Evolutionary conservation across 2,113 vertebrate genomes (phyloP), one percentile per base, ranked within the genome.

Genomic region (Heteronetta atricapilla): DNA sequence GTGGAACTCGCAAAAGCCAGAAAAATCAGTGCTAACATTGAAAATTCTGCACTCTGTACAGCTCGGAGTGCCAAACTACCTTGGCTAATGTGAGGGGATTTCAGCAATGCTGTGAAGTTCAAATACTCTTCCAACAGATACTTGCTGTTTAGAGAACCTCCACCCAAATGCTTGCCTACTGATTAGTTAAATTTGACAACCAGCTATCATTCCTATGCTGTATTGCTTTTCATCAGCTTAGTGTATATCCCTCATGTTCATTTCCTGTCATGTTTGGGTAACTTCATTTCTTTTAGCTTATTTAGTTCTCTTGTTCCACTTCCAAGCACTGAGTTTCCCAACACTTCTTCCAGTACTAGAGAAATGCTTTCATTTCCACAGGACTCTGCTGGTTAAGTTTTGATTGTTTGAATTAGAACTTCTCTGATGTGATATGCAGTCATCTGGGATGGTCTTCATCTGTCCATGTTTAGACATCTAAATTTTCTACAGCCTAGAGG

Each of bases 241-340:
- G 53, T 38, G 42, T 56, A 62, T 64, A 48, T 95, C 52, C 52
- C 88, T 78, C 3, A 40, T 77, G 85, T 67, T 91, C 58, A 75
- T 92, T 34, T 38, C n/a, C 69, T 92, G 84, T 33, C 2, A 5
- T 77, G 59, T 95, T 91, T 82, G 86, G 87, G 64, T 86, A 91
- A 74, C 46, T 95, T 88, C 15, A 42, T 90, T 96, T 64, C 64
- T 93, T 90, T 89, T 82, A 87, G 77, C 66, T 33, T 92, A 80
- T 28, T 34, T 84, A 46, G 56, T 81, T 46, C 40, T 48, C 87
- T 89, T 91, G 53, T 94, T 93, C 84, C 69, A n/a, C 55, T 87
- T 95, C 82, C 59, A 89, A 91, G 55, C 5, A 2, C 44, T 60
- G 33, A 20, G 46, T 91, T 94, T 82, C 79, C 85, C 50, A 22